phyloP scores from a whole-genome alignment of 1,140 invertebrate species.

The Platorchestia sp. region DNA sequence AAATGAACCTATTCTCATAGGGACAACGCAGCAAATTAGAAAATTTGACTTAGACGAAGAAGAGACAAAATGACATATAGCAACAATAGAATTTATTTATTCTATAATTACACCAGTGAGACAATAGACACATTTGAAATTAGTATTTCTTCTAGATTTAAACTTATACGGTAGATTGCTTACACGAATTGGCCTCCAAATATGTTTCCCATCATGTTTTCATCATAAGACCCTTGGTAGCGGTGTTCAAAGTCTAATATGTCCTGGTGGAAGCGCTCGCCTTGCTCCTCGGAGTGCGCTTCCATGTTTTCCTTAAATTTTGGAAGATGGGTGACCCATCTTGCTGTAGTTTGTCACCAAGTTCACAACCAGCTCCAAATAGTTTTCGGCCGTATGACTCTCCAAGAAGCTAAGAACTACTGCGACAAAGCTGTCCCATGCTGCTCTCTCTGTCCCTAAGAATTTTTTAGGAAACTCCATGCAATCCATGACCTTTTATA shows the following conservation, averaged over 20 bases:
- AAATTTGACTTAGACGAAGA: too few species aligned
- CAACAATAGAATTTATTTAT: constrained; percentile 58
- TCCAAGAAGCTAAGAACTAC: too few species aligned
- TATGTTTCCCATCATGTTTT: constrained; percentile 67
- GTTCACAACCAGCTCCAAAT: too few species aligned
- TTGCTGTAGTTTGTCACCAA: too few species aligned
- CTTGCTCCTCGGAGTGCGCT: constrained; percentile 62
- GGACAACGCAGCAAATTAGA: too few species aligned
- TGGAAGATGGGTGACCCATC: too few species aligned
- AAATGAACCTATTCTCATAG: too few species aligned
- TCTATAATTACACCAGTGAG: neutral
- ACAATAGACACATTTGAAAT: constrained; percentile 52
- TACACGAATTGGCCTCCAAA: constrained; percentile 63
- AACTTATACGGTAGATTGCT: constrained; percentile 60
- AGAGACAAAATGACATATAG: constrained; percentile 10
- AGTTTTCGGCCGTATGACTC: too few species aligned
- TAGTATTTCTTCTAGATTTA: constrained; percentile 63
- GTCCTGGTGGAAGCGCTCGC: constrained; percentile 65
- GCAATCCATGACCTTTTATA: too few species aligned
- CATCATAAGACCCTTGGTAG: constrained; percentile 63
- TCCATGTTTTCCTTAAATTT: constrained; percentile 60
- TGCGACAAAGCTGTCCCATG: too few species aligned
- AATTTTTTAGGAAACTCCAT: too few species aligned
- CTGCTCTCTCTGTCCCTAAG: too few species aligned
- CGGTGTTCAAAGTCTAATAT: constrained; percentile 61